phyloP scores from a whole-genome alignment of 2,797 vertebrate genomes.

The Cyprinella venusta region DNA sequence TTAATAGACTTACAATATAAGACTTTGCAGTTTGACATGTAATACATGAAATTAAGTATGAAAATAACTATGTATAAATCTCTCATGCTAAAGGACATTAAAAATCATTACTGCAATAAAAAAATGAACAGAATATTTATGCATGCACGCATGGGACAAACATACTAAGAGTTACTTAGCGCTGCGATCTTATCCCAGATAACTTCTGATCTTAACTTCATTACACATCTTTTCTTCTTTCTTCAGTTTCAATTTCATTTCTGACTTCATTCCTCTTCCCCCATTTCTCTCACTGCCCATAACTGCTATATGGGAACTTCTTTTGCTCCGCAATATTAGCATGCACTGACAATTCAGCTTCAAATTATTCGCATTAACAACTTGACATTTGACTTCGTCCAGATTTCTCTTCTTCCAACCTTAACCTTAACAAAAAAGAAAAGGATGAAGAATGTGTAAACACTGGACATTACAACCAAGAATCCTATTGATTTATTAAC shows the following conservation, averaged over 20 bases:
- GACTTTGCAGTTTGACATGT: constrained; percentile 25
- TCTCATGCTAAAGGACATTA: constrained; percentile 41
- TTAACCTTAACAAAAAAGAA: constrained; percentile 99
- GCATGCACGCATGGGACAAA: constrained; percentile 87
- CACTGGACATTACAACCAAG: constrained; percentile 83
- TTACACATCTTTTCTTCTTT: constrained; percentile 98
- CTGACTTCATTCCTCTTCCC: constrained; percentile 80
- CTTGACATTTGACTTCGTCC: constrained; percentile 98
- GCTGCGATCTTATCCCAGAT: constrained; percentile 96
- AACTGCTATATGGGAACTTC: constrained; percentile 72
- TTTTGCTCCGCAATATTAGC: constrained; percentile 65
- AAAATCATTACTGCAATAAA: constrained; percentile 84
- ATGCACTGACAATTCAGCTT: constrained; percentile 96
- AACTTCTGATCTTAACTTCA: constrained; percentile 99
- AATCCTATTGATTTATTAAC: constrained; percentile 25
- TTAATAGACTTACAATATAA: constrained; percentile 5
- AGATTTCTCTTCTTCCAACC: constrained; percentile 98
- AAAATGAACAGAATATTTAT: constrained; percentile 64
- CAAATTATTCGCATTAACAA: constrained; percentile 97
- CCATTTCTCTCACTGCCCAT: constrained; percentile 77
- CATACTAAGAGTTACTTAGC: constrained; percentile 99
- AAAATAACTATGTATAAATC: constrained; percentile 21
- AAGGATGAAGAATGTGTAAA: constrained; percentile 95
- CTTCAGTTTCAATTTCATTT: constrained; percentile 96
- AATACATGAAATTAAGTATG: constrained; percentile 17